Conservation (phyloP, 2,888 invertebrate genomes). For the Tipula vernalis region DNA sequence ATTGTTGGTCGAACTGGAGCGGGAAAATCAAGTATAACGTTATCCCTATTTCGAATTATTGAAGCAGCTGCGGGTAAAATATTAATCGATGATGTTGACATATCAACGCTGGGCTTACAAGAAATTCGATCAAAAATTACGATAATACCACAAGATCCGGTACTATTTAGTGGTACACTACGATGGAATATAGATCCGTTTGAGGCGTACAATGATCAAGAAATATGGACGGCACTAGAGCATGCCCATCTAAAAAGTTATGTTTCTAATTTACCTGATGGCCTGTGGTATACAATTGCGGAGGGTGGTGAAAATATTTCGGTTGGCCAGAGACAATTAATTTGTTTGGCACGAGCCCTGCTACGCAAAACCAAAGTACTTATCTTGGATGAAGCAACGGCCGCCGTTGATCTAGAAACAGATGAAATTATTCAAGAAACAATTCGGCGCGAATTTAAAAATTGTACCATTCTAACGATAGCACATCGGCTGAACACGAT, state of each 20-base stretch:
- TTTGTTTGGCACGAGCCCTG: slow-evolving; percentile 38
- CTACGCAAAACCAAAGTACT: slow-evolving; percentile 39
- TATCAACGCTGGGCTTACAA: slow-evolving; percentile 36
- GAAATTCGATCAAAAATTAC: slow-evolving; percentile 34
- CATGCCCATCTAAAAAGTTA: slow-evolving; percentile 38
- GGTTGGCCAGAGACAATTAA: slow-evolving; percentile 39
- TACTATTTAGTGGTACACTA: slow-evolving; percentile 32
- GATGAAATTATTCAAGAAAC: slow-evolving; percentile 49
- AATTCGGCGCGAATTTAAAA: slow-evolving; percentile 63
- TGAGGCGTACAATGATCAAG: slow-evolving; percentile 34
- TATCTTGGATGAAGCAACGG: slow-evolving; percentile 39
- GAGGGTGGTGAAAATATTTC: slow-evolving; percentile 30
- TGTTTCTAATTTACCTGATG: slow-evolving; percentile 23
- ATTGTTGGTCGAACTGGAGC: slow-evolving; percentile 76
- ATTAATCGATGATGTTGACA: slow-evolving; percentile 35
- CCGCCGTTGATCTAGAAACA: slow-evolving; percentile 41
- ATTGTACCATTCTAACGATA: slow-evolving; percentile 73
- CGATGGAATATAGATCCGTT: slow-evolving; percentile 46
- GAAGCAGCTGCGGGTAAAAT: slow-evolving; percentile 41
- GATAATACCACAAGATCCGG: slow-evolving; percentile 40
- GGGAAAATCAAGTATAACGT: slow-evolving; percentile 72
- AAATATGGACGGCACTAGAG: slow-evolving; percentile 41
- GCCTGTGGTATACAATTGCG: slow-evolving; percentile 27
- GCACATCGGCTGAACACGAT: slow-evolving; percentile 79
- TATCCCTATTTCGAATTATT: slow-evolving; percentile 66